Percentiles rank a stretch among this genome's conserved stretches.
phyloP scores from a whole-genome alignment of 1,140 invertebrate species.

The Arion vulgaris region DNA sequence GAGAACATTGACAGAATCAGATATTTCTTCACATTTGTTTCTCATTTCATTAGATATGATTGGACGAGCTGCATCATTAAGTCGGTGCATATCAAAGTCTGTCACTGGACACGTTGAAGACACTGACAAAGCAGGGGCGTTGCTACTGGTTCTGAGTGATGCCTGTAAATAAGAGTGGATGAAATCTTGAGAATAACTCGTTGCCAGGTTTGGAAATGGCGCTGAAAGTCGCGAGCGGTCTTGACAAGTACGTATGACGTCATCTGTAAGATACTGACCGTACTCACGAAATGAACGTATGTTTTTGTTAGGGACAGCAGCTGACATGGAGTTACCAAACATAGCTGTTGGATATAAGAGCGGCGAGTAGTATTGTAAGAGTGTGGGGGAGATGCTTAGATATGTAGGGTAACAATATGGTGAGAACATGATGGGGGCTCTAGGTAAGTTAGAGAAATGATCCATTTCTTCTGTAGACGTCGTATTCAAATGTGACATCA shows the following conservation, averaged over 20 bases:
- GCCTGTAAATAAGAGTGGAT: not conserved
- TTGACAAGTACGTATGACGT: not conserved
- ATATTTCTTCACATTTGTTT: not conserved
- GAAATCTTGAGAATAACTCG: not conserved
- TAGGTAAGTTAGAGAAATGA: not conserved
- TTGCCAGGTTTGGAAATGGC: not conserved
- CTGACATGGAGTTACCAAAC: not conserved
- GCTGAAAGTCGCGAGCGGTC: not conserved
- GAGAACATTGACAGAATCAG: not conserved
- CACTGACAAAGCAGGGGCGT: not conserved
- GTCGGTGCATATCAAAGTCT: not conserved
- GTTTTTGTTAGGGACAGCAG: not conserved
- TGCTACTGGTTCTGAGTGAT: not conserved
- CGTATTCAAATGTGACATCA: not conserved
- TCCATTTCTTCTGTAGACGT: not conserved
- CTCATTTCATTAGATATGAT: not conserved
- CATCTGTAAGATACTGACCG: not conserved
- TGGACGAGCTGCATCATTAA: not conserved
- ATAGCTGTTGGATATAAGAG: not conserved
- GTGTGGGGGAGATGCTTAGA: not conserved
- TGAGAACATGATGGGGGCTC: not conserved
- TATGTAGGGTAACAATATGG: constrained; percentile 6
- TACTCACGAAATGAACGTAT: not conserved
- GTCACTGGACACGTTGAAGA: not conserved
- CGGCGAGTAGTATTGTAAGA: constrained; percentile 17